Conservation (phyloP, 2,113 vertebrate genomes). For the Motacilla tschutschensis region DNA sequence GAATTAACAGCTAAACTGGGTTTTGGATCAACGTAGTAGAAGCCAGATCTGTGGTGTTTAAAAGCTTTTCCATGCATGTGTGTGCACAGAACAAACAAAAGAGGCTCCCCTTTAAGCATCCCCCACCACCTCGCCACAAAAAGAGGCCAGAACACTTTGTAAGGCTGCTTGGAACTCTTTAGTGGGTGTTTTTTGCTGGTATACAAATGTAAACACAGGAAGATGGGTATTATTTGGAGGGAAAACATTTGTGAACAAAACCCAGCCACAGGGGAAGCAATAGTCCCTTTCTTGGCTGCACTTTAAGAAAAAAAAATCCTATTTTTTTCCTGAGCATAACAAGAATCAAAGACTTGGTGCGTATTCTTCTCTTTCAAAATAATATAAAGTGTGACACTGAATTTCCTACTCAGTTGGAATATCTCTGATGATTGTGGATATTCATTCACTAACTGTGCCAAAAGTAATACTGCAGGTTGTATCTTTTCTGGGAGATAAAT, state of each 20-base stretch:
- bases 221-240: conserved; percentile 19
- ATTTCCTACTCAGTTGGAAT: neutral
- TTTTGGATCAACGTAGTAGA: neutral
- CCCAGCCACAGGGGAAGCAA: neutral
- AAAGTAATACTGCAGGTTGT: neutral
- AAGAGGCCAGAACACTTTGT: neutral
- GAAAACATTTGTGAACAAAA: conserved; percentile 29
- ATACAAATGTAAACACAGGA: conserved; percentile 34
- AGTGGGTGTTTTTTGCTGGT: neutral
- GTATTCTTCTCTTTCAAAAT: neutral
- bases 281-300: neutral
- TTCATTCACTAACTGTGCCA: neutral
- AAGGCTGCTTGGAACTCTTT: neutral
- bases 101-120: neutral
- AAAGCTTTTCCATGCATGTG: neutral
- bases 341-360: neutral
- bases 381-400: neutral
- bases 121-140: neutral
- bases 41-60: neutral
- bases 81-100: neutral
- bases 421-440: neutral
- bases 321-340: conserved; percentile 11
- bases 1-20: neutral
- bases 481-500: neutral
- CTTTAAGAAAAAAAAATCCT: neutral